phyloP scores from a whole-genome alignment of 2,888 invertebrate genomes.

The Xylota sylvarum region DNA sequence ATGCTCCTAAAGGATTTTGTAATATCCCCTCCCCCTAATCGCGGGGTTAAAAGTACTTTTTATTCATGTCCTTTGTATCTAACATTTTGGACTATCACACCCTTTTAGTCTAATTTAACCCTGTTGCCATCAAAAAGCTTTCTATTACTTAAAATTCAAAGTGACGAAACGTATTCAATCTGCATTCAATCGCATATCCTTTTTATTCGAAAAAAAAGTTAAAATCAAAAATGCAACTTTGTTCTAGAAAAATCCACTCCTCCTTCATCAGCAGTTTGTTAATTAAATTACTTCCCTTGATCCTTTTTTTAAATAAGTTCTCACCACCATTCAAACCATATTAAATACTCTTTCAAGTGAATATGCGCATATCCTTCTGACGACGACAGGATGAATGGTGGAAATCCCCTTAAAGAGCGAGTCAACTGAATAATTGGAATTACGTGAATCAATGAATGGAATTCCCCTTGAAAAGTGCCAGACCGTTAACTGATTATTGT shows the following conservation, averaged over 20 bases:
- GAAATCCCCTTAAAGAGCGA: constrained; percentile 39
- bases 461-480: constrained; percentile 71
- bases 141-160: too few relatives aligned
- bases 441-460: constrained; percentile 70
- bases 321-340: not conserved
- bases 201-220: too few relatives aligned
- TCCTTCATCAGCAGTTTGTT: not conserved
- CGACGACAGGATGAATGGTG: constrained; percentile 26
- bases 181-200: too few relatives aligned
- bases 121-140: too few relatives aligned
- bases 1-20: too few relatives aligned
- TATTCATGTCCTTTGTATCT: too few relatives aligned
- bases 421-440: constrained; percentile 60
- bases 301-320: not conserved
- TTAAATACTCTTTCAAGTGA: constrained; percentile 12
- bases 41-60: too few relatives aligned
- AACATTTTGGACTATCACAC: too few relatives aligned
- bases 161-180: too few relatives aligned
- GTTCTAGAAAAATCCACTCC: not conserved
- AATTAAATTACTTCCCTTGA: constrained; percentile 9
- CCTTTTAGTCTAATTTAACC: too few relatives aligned
- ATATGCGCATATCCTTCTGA: constrained; percentile 35
- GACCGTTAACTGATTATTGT: constrained; percentile 74
- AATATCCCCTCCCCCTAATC: too few relatives aligned
- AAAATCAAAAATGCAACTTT: too few relatives aligned